Conservation (phyloP, 2,113 vertebrate species). For the human (Homo sapiens) region GRCh38 chr3:59849501-59850000, state of each 20-base stretch:
- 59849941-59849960: neutral
- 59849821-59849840: neutral
- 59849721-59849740: neutral
- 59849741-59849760: neutral
- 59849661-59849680: neutral
- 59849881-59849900: neutral
- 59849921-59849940: slow-evolving; percentile 38
- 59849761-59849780: neutral
- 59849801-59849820: neutral
- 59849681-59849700: neutral
- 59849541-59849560: neutral
- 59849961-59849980: neutral
- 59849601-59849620: neutral
- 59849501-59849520: neutral
- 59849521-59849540: neutral
- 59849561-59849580: neutral
- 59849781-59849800: neutral
- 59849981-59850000: neutral
- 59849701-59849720: neutral
- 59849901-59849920: neutral
- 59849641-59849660: neutral
- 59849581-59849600: neutral
- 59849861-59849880: neutral
- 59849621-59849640: neutral
- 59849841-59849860: slow-evolving; percentile 4